A percentile compares a stretch with the other conserved stretches of the same genome.
Evolutionary conservation across 2,113 vertebrate genomes (phyloP).

Genomic region (Pachypanchax playfairii): DNA sequence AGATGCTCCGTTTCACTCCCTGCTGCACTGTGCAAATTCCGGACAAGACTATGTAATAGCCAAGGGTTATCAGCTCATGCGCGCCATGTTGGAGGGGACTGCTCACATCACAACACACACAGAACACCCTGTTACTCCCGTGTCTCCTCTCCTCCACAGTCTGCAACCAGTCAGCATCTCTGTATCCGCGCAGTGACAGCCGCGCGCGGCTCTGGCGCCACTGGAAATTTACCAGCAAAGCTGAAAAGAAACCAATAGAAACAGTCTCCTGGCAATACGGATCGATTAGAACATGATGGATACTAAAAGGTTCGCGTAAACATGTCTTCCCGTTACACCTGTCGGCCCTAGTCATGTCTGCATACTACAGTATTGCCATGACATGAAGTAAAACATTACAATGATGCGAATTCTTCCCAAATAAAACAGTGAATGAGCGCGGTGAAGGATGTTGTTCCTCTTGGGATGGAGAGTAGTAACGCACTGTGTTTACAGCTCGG

Average conservation of each 20-base stretch:
- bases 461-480: too few relatives aligned
- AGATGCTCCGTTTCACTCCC: conserved; percentile 24
- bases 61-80: conserved; percentile 59
- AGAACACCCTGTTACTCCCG: conserved; percentile 27
- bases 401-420: neutral
- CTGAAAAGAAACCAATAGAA: neutral
- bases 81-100: conserved; percentile 75
- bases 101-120: conserved; percentile 72
- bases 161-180: conserved; percentile 53
- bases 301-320: conserved; percentile 42
- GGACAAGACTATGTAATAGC: conserved; percentile 69
- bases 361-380: neutral
- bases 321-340: conserved; percentile 68
- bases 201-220: too few relatives aligned
- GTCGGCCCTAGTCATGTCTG: conserved; percentile 33
- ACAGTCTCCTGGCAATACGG: conserved; percentile 12
- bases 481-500: conserved; percentile 27
- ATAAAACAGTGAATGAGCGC: conserved; percentile 9
- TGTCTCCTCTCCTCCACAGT: conserved; percentile 21
- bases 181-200: too few relatives aligned
- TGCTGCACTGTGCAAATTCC: conserved; percentile 57
- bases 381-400: neutral
- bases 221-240: conserved; percentile 37
- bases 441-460: conserved; percentile 35
- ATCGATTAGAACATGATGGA: conserved; percentile 62